Conservation (phyloP, 1,140 invertebrate genomes). For the Bombus haemorrhoidalis region DNA sequence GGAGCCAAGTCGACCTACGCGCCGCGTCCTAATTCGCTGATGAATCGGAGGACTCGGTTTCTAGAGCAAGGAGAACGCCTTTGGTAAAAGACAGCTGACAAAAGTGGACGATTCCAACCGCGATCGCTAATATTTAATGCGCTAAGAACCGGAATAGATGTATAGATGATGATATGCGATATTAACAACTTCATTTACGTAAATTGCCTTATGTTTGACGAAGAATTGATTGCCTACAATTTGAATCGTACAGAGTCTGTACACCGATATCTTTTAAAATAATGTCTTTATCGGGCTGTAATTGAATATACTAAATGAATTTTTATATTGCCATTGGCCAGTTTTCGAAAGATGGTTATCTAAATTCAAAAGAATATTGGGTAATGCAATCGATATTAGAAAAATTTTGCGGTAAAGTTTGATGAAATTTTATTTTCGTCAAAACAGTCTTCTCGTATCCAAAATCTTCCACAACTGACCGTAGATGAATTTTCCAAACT, state of each 20-base stretch:
- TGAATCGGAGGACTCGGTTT: slow-evolving; percentile 60
- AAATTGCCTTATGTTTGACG: neutral
- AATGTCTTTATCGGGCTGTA: no score
- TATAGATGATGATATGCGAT: neutral
- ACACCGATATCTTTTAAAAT: no score
- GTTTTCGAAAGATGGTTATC: no score
- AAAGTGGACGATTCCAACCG: neutral
- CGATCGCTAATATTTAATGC: neutral
- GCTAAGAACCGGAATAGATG: neutral
- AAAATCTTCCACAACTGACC: no score
- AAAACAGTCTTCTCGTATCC: no score
- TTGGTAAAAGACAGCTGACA: neutral
- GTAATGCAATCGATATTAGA: no score
- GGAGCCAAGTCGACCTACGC: neutral
- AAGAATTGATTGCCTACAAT: neutral
- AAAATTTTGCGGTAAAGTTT: no score
- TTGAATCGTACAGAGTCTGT: no score
- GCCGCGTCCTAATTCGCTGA: slow-evolving; percentile 74
- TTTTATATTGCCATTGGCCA: no score
- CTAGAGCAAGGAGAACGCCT: slow-evolving; percentile 41
- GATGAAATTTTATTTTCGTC: no score
- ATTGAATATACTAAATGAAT: no score
- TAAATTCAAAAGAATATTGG: no score
- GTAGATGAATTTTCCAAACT: neutral
- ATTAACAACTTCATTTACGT: neutral